These are phyloP conservation scores for Mus musculus DNA, from an alignment of 2,113 vertebrate genomes.

Conservation along the genomic window GRCm39 chr14:93897501-93898000, in stretches of 20 bases:
- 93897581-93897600: background rate
- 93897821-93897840: background rate
- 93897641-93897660: background rate
- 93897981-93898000: too few species aligned
- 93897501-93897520: background rate
- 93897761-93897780: background rate
- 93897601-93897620: background rate
- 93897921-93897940: slow-evolving; percentile 10
- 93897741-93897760: background rate
- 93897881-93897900: background rate
- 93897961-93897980: too few species aligned
- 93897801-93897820: background rate
- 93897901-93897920: background rate
- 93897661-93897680: slow-evolving; percentile 50
- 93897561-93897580: background rate
- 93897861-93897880: background rate
- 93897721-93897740: too few species aligned
- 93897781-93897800: background rate
- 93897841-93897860: background rate
- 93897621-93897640: background rate
- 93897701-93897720: background rate
- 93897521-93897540: background rate
- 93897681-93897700: background rate
- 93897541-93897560: background rate
- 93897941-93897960: background rate